Percentiles rank a stretch among this genome's conserved stretches.
phyloP scores from a whole-genome alignment of 2,797 vertebrate species.

The Momotus momota region DNA sequence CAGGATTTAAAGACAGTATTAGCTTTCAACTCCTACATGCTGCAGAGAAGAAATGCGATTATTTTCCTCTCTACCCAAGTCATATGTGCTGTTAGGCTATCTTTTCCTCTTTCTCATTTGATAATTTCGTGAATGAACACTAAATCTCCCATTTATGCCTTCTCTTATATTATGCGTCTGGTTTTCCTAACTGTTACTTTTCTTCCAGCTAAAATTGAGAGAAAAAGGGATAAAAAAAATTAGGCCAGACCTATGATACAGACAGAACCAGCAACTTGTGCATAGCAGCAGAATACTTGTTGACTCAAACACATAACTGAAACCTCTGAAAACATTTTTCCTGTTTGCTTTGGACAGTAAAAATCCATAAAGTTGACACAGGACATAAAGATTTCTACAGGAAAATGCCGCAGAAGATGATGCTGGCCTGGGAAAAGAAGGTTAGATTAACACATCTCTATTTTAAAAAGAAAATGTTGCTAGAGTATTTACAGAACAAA shows the following conservation, averaged over 20 bases:
- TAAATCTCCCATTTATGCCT: not conserved
- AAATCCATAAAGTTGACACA: constrained; percentile 11
- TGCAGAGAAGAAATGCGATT: constrained; percentile 33
- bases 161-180: not conserved
- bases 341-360: constrained; percentile 14
- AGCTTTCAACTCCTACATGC: constrained; percentile 32
- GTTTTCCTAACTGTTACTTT: constrained; percentile 39
- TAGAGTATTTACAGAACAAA: constrained; percentile 14
- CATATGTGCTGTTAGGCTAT: constrained; percentile 12
- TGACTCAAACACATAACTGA: not conserved
- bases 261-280: constrained; percentile 11
- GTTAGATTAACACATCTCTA: constrained; percentile 19
- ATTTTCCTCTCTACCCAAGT: constrained; percentile 24
- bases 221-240: not conserved
- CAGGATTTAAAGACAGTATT: constrained; percentile 51
- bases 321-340: constrained; percentile 28
- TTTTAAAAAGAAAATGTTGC: not conserved
- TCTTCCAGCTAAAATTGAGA: constrained; percentile 30
- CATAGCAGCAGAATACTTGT: not conserved
- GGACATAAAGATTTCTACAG: not conserved
- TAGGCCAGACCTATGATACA: constrained; percentile 9
- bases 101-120: constrained; percentile 31
- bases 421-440: constrained; percentile 25
- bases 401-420: not conserved
- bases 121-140: not conserved